phyloP scores from a whole-genome alignment of 1,140 invertebrate genomes.

The Atta colombica region DNA sequence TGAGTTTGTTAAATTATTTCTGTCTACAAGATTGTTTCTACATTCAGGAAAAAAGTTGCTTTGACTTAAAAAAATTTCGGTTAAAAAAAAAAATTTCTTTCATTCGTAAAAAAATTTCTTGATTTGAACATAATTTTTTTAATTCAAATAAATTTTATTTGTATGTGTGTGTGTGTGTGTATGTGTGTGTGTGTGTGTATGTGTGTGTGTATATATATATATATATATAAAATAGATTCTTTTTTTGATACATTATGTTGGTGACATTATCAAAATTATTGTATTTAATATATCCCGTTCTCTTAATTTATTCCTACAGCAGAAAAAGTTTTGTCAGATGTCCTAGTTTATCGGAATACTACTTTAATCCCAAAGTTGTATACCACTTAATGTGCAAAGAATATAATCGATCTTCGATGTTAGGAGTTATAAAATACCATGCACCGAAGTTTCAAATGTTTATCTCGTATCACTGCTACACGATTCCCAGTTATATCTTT shows the following conservation, averaged over 20 bases:
- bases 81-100: too few relatives aligned
- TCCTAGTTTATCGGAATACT: conserved; percentile 1
- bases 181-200: too few relatives aligned
- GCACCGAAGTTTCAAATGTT: background rate
- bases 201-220: too few relatives aligned
- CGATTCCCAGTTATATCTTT: conserved; percentile 26
- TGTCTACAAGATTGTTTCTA: background rate
- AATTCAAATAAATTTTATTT: too few relatives aligned
- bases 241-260: background rate
- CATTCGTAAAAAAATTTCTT: too few relatives aligned
- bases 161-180: too few relatives aligned
- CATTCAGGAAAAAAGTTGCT: too few relatives aligned
- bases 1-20: background rate
- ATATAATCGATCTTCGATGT: conserved; percentile 42
- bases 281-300: background rate
- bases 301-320: conserved; percentile 23
- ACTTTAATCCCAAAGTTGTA: conserved; percentile 21
- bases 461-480: conserved; percentile 19
- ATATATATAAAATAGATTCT: background rate
- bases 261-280: background rate
- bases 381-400: background rate
- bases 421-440: conserved; percentile 6
- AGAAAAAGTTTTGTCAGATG: conserved; percentile 16
- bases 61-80: too few relatives aligned
- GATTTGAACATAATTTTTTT: too few relatives aligned